Base-by-base conservation (phyloP, 2,113 vertebrate species). In the Syngnathus scovelli region DNA sequence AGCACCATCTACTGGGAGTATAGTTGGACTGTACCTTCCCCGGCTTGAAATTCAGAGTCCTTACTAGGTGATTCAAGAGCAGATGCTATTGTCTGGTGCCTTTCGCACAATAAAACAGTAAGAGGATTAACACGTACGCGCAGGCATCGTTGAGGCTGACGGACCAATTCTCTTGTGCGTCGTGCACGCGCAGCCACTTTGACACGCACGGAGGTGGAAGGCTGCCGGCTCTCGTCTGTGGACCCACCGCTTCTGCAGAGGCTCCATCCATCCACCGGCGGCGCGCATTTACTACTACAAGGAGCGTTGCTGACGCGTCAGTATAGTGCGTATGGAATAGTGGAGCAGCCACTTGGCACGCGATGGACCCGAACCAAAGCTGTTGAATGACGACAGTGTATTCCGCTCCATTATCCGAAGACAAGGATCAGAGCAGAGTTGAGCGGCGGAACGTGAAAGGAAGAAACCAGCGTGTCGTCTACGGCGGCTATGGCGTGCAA, bases 51-150 rank as follows among this genome's bases (percentile, higher is more conserved):
- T 56, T 15, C 55, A 4, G 7, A 9, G 60, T 61, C 60, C 38
- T 12, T 41, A 43, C 12, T 43, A 7, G 60, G 38, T 61, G 4
- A 43, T 6, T 61, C 37, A 59, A 36, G 39, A 79, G 72, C 83
- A 84, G 76, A 78, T 83, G 78, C 49, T 23, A 75, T 72, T 85
- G 81, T 83, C 79, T 83, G 56, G 52, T 68, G 51, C 64, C 60
- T 74, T 70, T 75, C 67, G 72, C 55, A 74, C 71, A 71, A 56
- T 62, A 75, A 59, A 65, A 74, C 64, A 76, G 41, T 73, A 78
- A 77, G 77, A 84, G 69, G 83, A 81, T 86, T 80, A 81, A 61
- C 49, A 3, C 63, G 27, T 43, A 7, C 11, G 18, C 62, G 33
- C 66, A 27, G 23, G 52, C 64, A 39, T 33, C 49, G 19, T n/a